Evolutionary conservation across 2,113 vertebrate genomes (phyloP).

Genomic region (Meles meles): DNA sequence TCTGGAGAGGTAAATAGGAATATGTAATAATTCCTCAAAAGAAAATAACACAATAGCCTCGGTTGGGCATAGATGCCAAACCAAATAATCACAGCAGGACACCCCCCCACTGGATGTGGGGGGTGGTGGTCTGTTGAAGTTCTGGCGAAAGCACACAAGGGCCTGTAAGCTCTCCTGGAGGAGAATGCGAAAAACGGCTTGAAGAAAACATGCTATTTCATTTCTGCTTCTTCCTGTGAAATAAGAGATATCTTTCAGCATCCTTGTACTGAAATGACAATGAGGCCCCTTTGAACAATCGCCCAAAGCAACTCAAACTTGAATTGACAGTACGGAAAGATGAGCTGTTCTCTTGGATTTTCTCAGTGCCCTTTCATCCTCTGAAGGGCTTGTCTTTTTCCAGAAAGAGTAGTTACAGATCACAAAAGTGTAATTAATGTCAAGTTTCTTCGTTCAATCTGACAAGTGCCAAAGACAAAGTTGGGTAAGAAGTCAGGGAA

Average conservation of each 20-base stretch:
- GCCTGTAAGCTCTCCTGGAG: fast-evolving
- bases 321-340: not conserved
- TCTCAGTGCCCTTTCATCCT: not conserved
- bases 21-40: not conserved
- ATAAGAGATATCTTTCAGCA: not conserved
- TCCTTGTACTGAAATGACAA: not conserved
- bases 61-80: not conserved
- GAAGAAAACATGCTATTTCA: not conserved
- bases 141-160: fast-evolving
- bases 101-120: fast-evolving
- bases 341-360: not conserved
- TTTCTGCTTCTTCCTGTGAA: not conserved
- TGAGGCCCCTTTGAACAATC: not conserved
- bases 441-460: not conserved
- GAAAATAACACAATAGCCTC: not conserved
- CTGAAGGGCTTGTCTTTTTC: not conserved
- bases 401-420: not conserved
- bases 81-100: not conserved
- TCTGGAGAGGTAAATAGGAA: not conserved
- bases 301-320: not conserved
- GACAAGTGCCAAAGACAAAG: not conserved
- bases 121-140: not conserved
- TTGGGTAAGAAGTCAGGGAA: not conserved
- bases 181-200: not conserved
- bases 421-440: not conserved